phyloP scores from a whole-genome alignment of 2,113 vertebrate species.

The Heterotis niloticus region DNA sequence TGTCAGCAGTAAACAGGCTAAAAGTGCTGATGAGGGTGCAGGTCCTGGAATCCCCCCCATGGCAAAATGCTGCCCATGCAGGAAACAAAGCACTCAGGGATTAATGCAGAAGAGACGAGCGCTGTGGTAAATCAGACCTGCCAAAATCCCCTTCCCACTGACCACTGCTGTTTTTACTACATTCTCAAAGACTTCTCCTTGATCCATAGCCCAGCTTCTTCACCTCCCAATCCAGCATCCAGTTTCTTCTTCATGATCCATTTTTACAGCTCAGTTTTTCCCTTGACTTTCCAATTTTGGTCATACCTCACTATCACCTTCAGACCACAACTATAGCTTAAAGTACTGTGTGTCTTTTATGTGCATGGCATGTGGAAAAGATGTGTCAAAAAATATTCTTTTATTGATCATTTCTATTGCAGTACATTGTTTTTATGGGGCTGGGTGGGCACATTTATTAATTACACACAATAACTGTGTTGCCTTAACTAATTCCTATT shows the following conservation, averaged over 20 bases:
- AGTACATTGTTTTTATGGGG: too few species aligned
- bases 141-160: background rate
- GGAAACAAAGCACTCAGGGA: background rate
- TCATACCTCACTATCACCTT: too few species aligned
- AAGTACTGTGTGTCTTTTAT: too few species aligned
- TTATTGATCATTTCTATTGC: too few species aligned
- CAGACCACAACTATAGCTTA: too few species aligned
- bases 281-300: too few species aligned
- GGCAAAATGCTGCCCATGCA: background rate
- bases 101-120: background rate
- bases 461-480: too few species aligned
- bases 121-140: background rate
- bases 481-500: too few species aligned
- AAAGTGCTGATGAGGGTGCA: conserved; percentile 16
- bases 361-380: too few species aligned
- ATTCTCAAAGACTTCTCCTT: background rate
- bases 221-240: background rate
- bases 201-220: background rate
- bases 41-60: background rate
- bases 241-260: background rate
- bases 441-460: too few species aligned
- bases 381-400: too few species aligned
- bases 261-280: background rate
- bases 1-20: conserved; percentile 16
- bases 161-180: background rate